Percentiles rank a stretch among this genome's conserved stretches.
phyloP scores from a whole-genome alignment of 2,113 vertebrate genomes.

The Hepsetus odoe region DNA sequence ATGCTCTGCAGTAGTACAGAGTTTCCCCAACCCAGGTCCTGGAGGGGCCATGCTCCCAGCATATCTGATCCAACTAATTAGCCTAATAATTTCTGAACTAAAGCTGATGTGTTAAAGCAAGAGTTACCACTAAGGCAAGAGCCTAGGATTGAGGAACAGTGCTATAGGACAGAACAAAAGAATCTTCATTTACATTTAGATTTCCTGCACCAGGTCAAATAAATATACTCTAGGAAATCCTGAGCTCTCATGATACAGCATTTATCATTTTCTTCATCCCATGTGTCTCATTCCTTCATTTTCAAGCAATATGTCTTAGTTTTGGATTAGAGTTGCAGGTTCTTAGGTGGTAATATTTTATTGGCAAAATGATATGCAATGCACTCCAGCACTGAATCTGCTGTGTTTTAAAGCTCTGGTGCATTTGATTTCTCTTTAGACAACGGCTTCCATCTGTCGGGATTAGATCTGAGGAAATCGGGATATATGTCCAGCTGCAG shows the following conservation, averaged over 20 bases:
- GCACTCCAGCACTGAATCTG: background rate
- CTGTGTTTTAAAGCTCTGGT: constrained; percentile 1
- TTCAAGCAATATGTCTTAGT: background rate
- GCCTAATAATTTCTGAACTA: no score
- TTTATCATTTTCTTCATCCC: constrained; percentile 8
- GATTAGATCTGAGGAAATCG: background rate
- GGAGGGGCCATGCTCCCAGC: no score
- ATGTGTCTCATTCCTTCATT: background rate
- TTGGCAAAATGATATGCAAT: constrained; percentile 4
- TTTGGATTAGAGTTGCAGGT: background rate
- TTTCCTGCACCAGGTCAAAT: constrained; percentile 25
- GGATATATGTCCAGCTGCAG: background rate
- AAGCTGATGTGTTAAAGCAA: no score
- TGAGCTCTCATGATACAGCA: background rate
- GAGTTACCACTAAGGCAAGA: no score
- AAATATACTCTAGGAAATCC: background rate
- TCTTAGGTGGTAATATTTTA: background rate
- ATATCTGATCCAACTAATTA: no score
- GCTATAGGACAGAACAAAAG: constrained; percentile 11
- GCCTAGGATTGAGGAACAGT: no score
- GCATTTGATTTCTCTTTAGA: constrained; percentile 15
- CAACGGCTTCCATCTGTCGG: background rate
- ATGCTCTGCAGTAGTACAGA: background rate
- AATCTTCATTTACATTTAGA: constrained; percentile 24
- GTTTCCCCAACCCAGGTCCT: no score